Evolutionary conservation across 2,888 invertebrate genomes (phyloP).

Genomic region (Latrodectus elegans): DNA sequence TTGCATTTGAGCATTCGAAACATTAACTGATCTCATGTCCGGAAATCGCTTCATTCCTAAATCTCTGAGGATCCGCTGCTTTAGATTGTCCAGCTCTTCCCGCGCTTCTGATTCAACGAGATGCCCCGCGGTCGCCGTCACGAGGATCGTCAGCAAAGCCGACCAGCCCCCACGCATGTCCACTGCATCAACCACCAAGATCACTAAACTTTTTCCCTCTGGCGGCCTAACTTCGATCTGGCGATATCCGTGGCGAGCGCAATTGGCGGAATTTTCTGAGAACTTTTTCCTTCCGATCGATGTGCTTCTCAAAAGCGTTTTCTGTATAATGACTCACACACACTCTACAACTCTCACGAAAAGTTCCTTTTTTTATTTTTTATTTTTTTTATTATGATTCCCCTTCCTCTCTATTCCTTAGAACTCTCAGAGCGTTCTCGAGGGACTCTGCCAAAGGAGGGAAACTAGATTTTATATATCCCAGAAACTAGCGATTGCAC

Average conservation of each 20-base stretch:
- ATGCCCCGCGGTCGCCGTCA: slow-evolving; percentile 5
- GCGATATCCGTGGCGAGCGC: neutral
- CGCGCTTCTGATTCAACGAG: slow-evolving; percentile 25
- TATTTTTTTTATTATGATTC: neutral
- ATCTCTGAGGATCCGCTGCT: slow-evolving; percentile 25
- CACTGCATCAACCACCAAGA: neutral
- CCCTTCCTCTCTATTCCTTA: neutral
- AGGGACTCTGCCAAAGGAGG: slow-evolving; percentile 10
- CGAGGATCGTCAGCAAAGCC: slow-evolving; percentile 33
- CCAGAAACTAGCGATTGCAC: neutral
- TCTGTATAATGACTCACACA: neutral
- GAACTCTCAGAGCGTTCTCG: neutral
- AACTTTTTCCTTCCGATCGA: slow-evolving; percentile 10
- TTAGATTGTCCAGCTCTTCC: slow-evolving; percentile 15
- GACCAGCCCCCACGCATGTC: slow-evolving; percentile 45
- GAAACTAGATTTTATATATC: slow-evolving; percentile 11
- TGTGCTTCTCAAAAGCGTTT: neutral
- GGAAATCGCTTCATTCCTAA: slow-evolving; percentile 48
- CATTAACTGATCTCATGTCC: slow-evolving; percentile 37
- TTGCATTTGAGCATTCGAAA: slow-evolving; percentile 9
- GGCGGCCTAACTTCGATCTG: neutral
- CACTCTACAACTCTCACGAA: neutral
- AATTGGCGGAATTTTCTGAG: slow-evolving; percentile 9
- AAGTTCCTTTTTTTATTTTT: neutral
- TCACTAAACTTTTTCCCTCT: neutral